A percentile compares a stretch with the other conserved stretches of the same genome.
Evolutionary conservation across 2,888 invertebrate species (phyloP).

Genomic region (Drosophila mettleri): DNA sequence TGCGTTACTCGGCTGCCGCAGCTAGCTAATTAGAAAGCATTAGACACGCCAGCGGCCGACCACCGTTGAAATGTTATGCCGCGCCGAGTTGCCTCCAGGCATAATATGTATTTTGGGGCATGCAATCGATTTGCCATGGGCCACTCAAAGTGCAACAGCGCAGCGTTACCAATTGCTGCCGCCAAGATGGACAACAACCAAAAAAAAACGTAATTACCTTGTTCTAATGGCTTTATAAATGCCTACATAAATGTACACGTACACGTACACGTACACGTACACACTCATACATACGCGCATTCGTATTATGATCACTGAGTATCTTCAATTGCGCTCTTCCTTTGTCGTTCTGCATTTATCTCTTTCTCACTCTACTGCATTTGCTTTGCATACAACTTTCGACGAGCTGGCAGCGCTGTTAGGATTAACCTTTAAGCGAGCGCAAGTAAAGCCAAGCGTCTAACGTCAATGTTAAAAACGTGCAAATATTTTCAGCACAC

Average conservation of each 20-base stretch:
- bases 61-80: slow-evolving; percentile 6
- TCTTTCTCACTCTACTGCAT: not conserved
- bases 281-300: not conserved
- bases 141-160: slow-evolving; percentile 9
- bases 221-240: slow-evolving; percentile 50
- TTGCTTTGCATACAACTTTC: not conserved
- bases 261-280: not conserved
- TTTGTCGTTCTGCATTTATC: slow-evolving; percentile 3
- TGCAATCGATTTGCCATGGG: slow-evolving; percentile 46
- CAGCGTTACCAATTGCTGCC: slow-evolving; percentile 15
- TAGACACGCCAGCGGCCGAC: slow-evolving; percentile 22
- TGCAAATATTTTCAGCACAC: slow-evolving; percentile 73
- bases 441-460: slow-evolving; percentile 33
- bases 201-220: slow-evolving; percentile 12
- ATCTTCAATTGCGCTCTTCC: slow-evolving; percentile 8
- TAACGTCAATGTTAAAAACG: slow-evolving; percentile 62
- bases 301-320: not conserved
- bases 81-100: not conserved
- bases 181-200: slow-evolving; percentile 1
- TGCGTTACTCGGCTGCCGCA: not conserved
- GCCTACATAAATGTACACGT: not conserved
- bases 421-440: slow-evolving; percentile 51
- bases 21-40: slow-evolving; percentile 32
- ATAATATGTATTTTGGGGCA: slow-evolving; percentile 6
- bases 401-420: slow-evolving; percentile 28